Evolutionary conservation across 2,888 invertebrate genomes (phyloP).

Genomic region (Chironomus tentans): DNA sequence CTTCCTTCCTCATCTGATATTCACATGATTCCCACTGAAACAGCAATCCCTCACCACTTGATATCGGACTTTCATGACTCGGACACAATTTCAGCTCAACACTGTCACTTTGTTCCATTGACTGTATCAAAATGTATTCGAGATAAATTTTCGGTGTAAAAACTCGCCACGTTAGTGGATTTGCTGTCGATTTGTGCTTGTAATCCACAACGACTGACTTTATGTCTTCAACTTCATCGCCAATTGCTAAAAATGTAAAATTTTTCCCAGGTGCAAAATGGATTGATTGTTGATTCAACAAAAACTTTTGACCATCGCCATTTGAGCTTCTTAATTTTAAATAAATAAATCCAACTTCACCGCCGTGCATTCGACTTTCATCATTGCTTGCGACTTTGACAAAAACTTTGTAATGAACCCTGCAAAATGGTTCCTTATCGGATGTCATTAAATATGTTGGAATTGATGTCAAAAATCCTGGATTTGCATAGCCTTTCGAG

Average conservation of each 20-base stretch:
- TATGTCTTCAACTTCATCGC: conserved; percentile 56
- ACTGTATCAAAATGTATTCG: conserved; percentile 60
- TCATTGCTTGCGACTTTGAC: conserved; percentile 49
- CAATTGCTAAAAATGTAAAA: conserved; percentile 57
- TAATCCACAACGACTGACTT: conserved; percentile 62
- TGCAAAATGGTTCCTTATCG: conserved; percentile 61
- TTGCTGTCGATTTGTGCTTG: conserved; percentile 69
- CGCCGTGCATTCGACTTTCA: conserved; percentile 62
- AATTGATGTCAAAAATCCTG: conserved; percentile 41
- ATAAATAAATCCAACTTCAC: conserved; percentile 66
- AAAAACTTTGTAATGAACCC: conserved; percentile 71
- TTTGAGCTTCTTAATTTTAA: conserved; percentile 55
- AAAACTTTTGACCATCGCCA: conserved; percentile 50
- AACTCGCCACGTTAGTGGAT: conserved; percentile 72
- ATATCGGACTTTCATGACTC: background rate
- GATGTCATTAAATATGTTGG: conserved; percentile 67
- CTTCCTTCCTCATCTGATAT: background rate
- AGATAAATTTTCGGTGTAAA: conserved; percentile 65
- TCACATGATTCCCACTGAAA: background rate
- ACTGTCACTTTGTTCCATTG: conserved; percentile 55
- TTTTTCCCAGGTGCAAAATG: conserved; percentile 55
- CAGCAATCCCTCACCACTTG: background rate
- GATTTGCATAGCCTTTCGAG: conserved; percentile 41
- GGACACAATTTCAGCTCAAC: conserved; percentile 30
- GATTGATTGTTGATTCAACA: conserved; percentile 38